These are phyloP conservation scores for Rhineura floridana DNA, from an alignment of 2,113 vertebrate species.

Conservation along the genomic window DNA sequence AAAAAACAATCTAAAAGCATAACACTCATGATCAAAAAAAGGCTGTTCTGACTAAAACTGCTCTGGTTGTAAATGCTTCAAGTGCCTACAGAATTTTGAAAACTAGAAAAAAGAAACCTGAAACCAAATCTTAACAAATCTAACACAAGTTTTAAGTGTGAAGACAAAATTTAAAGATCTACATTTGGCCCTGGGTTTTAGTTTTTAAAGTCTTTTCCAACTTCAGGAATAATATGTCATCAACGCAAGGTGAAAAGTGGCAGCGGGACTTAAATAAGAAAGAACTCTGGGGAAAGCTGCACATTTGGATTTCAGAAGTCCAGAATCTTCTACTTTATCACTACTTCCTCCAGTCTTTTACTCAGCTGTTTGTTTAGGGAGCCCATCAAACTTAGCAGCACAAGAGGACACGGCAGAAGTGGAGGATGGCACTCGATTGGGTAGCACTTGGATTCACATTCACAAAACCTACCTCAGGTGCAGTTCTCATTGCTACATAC, in stretches of 20 bases:
- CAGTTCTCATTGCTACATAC: no score
- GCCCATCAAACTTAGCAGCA: neutral
- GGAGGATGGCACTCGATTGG: neutral
- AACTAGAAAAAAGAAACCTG: neutral
- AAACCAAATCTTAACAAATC: no score
- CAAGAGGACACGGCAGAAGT: neutral
- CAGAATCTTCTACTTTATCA: neutral
- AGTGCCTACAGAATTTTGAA: neutral
- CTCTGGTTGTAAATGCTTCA: neutral
- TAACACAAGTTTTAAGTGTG: neutral
- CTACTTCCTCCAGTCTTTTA: neutral
- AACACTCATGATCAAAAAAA: no score
- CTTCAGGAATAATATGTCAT: neutral
- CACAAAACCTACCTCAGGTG: no score
- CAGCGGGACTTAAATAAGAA: neutral
- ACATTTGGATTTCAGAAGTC: neutral
- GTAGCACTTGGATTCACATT: no score
- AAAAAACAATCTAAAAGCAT: no score
- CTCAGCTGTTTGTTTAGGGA: neutral
- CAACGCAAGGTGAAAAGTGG: neutral
- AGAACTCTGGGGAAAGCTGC: neutral
- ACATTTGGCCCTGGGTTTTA: neutral
- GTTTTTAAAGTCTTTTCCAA: neutral
- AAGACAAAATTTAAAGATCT: neutral
- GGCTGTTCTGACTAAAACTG: no score